phyloP scores from a whole-genome alignment of 2,888 invertebrate genomes.

The Cerastoderma edule region DNA sequence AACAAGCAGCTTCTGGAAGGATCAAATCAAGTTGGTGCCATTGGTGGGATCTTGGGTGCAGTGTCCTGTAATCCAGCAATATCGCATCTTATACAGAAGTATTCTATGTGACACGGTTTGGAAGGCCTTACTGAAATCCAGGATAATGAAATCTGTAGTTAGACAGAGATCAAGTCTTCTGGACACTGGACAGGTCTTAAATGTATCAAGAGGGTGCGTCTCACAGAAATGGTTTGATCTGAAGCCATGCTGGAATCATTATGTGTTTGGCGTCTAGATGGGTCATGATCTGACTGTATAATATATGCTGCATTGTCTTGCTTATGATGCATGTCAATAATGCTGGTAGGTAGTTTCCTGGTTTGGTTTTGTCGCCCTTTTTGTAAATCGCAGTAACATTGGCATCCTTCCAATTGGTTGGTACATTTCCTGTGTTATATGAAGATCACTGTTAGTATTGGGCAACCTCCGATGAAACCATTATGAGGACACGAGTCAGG shows the following conservation, averaged over 20 bases:
- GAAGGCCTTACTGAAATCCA: too few relatives aligned
- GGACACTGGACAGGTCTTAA: too few relatives aligned
- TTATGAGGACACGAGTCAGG: conserved; percentile 32
- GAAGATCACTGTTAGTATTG: conserved; percentile 31
- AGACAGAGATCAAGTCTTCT: too few relatives aligned
- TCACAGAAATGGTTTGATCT: conserved; percentile 36
- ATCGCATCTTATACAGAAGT: too few relatives aligned
- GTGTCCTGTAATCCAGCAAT: too few relatives aligned
- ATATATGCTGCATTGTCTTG: conserved; percentile 26
- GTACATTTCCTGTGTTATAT: conserved; percentile 33
- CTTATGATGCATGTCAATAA: conserved; percentile 28
- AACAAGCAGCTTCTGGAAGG: not conserved
- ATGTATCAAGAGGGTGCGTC: conserved; percentile 26
- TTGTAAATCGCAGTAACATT: conserved; percentile 27
- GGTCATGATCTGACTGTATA: conserved; percentile 23
- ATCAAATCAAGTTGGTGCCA: not conserved
- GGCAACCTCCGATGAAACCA: conserved; percentile 36
- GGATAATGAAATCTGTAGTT: too few relatives aligned
- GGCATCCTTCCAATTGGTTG: conserved; percentile 31
- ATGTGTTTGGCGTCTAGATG: conserved; percentile 24
- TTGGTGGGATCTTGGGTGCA: not conserved
- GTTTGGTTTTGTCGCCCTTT: conserved; percentile 27
- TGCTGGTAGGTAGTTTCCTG: conserved; percentile 31
- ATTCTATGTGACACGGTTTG: too few relatives aligned
- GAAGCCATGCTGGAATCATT: conserved; percentile 32